Evolutionary conservation across 2,797 vertebrate genomes (phyloP).

Genomic region (Rhyacichthys aspro): DNA sequence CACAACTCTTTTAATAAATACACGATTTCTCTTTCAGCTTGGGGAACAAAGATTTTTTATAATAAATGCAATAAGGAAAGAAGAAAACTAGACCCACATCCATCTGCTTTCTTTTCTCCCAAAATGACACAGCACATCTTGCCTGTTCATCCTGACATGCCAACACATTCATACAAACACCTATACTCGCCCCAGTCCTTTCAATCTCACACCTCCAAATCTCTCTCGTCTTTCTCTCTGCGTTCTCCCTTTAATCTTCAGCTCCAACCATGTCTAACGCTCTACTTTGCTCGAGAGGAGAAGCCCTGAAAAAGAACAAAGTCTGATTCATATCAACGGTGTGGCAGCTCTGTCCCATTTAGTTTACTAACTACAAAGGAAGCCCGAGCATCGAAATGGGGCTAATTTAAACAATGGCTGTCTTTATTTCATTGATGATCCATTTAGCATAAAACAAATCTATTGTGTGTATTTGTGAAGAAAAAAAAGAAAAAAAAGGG

Average conservation of each 20-base stretch:
- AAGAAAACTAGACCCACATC: constrained; percentile 40
- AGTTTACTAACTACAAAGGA: constrained; percentile 36
- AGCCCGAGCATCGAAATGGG: constrained; percentile 22
- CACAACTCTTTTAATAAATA: too few species aligned
- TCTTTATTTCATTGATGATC: constrained; percentile 58
- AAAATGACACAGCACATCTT: constrained; percentile 38
- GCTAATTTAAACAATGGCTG: constrained; percentile 52
- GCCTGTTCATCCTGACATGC: constrained; percentile 12
- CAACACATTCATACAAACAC: constrained; percentile 15
- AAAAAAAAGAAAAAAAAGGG: too few species aligned
- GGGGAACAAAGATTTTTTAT: background rate
- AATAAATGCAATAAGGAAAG: background rate
- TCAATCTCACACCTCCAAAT: constrained; percentile 1
- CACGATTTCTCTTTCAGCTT: too few species aligned
- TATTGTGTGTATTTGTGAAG: too few species aligned
- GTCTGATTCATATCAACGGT: constrained; percentile 37
- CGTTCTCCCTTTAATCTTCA: constrained; percentile 46
- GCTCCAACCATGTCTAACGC: constrained; percentile 21
- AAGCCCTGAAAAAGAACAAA: constrained; percentile 11
- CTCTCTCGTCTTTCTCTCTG: constrained; percentile 46
- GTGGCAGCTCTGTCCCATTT: constrained; percentile 6
- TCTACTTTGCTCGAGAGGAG: constrained; percentile 22
- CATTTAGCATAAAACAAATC: constrained; percentile 25
- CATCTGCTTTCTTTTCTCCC: constrained; percentile 13
- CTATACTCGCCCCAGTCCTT: constrained; percentile 25